Evolutionary conservation across 2,888 invertebrate genomes (phyloP), one percentile per base, ranked within the genome.

Genomic region (Synergus japonicus): DNA sequence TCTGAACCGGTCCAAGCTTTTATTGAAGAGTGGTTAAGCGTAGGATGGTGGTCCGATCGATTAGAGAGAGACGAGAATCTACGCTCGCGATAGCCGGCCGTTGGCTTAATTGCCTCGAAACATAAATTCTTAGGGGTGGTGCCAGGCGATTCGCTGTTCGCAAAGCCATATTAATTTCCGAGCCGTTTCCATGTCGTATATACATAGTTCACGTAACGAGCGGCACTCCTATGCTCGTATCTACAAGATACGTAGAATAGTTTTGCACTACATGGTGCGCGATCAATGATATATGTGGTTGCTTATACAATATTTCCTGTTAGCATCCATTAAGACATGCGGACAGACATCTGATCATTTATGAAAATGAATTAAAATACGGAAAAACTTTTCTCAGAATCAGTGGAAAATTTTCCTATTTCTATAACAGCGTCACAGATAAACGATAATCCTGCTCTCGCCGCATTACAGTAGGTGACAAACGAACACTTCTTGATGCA

Each of bases 91-190:
- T 83, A 76, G 82, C 79, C 69, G 79, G 79, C 81, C 79, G 82
- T 82, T 83, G 77, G 77, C 79, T 79, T 83, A 83, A 83, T 83
- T 82, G 82, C 81, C 79, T 78, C 78, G 82, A 76, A 82, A 82
- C 82, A 83, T 83, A 83, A 83, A 83, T 83, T 83, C 83, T 83
- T 83, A 82, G 76, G 83, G 82, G 79, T 79, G 65, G 77, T 77
- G 67, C 78, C 66, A 58, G 79, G 82, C 79, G 81, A 82, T 81
- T 82, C 79, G 43, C 76, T 77, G 69, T 83, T 83, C 78, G 78
- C 78, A 81, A 83, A 82, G 82, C 82, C 82, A 82, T 82, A 83
- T 83, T 83, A 82, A 83, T 83, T 83, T 82, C 76, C 67, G 81
- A 79, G 76, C 77, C 79, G 78, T 81, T 82, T 81, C 79, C 79